Percentiles rank a stretch among this genome's conserved stretches.
phyloP scores from a whole-genome alignment of 1,140 invertebrate species.

The Thaumetopoea pityocampa region DNA sequence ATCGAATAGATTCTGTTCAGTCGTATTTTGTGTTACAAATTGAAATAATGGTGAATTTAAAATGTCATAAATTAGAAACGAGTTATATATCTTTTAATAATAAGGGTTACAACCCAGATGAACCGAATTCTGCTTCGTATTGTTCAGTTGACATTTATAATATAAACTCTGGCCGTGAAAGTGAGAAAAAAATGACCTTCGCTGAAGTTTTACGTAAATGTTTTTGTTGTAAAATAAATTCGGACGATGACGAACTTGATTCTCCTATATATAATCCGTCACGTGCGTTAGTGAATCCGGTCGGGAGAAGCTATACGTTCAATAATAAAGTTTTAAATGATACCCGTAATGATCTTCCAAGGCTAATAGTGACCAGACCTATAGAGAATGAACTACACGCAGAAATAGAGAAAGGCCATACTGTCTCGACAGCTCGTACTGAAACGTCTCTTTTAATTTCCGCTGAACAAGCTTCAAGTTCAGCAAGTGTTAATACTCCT shows the following conservation, averaged over 20 bases:
- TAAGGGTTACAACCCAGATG: constrained; percentile 18
- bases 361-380: constrained; percentile 19
- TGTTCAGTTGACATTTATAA: constrained; percentile 51
- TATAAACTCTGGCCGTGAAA: constrained; percentile 20
- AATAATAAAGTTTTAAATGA: constrained; percentile 27
- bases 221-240: constrained; percentile 36
- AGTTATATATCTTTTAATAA: constrained; percentile 42
- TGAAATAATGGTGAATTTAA: constrained; percentile 37
- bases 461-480: constrained; percentile 36
- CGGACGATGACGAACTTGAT: constrained; percentile 29
- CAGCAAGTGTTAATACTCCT: constrained; percentile 22
- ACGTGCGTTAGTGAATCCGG: constrained; percentile 44
- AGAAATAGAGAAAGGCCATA: too few species aligned
- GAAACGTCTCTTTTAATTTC: constrained; percentile 37
- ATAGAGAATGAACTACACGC: constrained; percentile 46
- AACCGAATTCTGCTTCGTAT: constrained; percentile 24
- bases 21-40: constrained; percentile 26
- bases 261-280: constrained; percentile 38
- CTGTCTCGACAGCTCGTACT: too few species aligned
- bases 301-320: constrained; percentile 48
- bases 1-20: constrained; percentile 27
- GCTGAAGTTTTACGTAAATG: constrained; percentile 30
- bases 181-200: constrained; percentile 27
- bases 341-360: not conserved
- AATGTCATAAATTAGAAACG: constrained; percentile 26